Base-by-base conservation (phyloP, 2,797 vertebrate species). In the Hoplostethus atlanticus region DNA sequence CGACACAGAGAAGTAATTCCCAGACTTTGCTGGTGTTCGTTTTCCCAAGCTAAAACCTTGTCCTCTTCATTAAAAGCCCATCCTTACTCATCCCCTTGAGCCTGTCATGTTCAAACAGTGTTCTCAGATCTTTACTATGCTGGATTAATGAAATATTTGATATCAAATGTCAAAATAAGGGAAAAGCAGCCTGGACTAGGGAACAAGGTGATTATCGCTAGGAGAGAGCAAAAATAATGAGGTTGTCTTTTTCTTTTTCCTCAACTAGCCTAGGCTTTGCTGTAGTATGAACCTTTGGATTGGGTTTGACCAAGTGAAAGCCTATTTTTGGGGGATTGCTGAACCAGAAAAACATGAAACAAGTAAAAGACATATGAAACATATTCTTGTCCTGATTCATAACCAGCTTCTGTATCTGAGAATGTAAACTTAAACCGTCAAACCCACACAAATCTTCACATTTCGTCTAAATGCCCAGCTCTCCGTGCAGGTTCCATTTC, bases 41-140 rank as follows among this genome's bases (percentile, higher is more conserved):
- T 83, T 85, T 85, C 76, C 76, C 59, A 55, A 80, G 86, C 77
- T 81, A 86, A 89, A 89, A 88, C 85, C 83, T 82, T 88, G 83
- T 91, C 79, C 80, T 91, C 81, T 85, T 90, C 87, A 92, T 93
- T 92, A 92, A 92, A 88, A 77, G 83, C 81, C 79, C 63, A 66
- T 73, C 66, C 55, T 71, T 79, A 28, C 74, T 80, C 71, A 77
- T 87, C 79, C 85, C 81, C 81, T 69, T 80, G 70, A 85, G 87
- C 79, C 58, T 89, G 83, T 79, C 87, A 80, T 88, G 82, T 91
- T 92, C 87, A 90, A 83, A 90, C 80, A 85, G 76, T 83, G 68
- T 83, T 87, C 74, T 48, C 69, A 30, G 65, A 72, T 83, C 65
- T 63, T 81, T 75, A 56, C 81, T 71, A 50, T 71, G 71, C 77